Base-by-base conservation (phyloP, 2,888 invertebrate species). In the Diachrysia chrysitis region DNA sequence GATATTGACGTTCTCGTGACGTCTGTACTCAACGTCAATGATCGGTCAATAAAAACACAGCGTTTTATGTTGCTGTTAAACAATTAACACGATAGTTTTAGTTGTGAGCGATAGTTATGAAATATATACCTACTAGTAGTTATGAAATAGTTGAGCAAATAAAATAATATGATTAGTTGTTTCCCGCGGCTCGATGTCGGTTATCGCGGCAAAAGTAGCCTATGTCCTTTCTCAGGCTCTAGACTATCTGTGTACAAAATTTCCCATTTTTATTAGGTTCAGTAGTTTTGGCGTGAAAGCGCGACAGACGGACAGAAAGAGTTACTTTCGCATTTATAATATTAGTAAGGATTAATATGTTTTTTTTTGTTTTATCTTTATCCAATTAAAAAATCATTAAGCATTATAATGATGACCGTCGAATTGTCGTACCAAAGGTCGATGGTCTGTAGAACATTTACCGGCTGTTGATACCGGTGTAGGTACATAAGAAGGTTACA, bases 1-100 rank as follows among this genome's bases (percentile, higher is more conserved):
- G 67, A 79, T 73, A 77, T 77, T 78, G 79, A 78, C 73, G 83
- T 71, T 32, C 25, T 62, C 51, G 65, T 85, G 82, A 84, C 83
- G 82, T 78, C 58, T 58, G 58, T 42, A 19, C 54, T 16, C 7
- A 46, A 71, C 79, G 64, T 73, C 76, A 83, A 58, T 35, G 51
- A 48, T 14, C 16, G 19, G 25, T 46, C 63, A 75, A 81, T 83
- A 68, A 79, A 78, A 59, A 35, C 53, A 76, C 57, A 53, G 58
- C 16, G 58, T 74, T 79, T 79, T 69, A 82, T 73, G 66, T 58
- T 56, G 64, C 29, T 68, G 63, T 76, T 67, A 75, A 78, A 70
- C 62, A 73, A 81, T 76, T 81, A 67, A 32, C n/a, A 56, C 19
- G 37, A 58, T 25, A 23, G 35, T 63, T 55, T 54, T n/a, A 58